phyloP scores from a whole-genome alignment of 2,113 vertebrate genomes.

The Hucho hucho region DNA sequence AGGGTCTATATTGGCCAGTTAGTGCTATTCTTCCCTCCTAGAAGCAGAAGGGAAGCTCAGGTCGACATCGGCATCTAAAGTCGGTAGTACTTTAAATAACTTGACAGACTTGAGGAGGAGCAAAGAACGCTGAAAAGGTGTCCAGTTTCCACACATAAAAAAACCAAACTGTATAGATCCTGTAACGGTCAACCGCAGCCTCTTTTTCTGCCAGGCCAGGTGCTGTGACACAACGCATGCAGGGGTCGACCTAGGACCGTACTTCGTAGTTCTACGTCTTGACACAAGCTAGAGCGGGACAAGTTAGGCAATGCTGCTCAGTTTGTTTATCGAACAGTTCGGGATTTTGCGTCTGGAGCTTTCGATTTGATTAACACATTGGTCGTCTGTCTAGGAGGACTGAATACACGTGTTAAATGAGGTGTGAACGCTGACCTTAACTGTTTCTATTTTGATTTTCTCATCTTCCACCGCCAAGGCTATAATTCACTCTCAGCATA shows the following conservation, averaged over 20 bases:
- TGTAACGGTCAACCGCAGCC: slow-evolving; percentile 73
- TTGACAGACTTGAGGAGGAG: slow-evolving; percentile 59
- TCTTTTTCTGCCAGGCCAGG: slow-evolving; percentile 41
- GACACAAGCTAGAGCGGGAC: slow-evolving; percentile 8
- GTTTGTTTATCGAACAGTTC: background rate
- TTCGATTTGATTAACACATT: background rate
- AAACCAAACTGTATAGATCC: slow-evolving; percentile 81
- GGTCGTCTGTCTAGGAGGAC: background rate
- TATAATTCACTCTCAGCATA: background rate
- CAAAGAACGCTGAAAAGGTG: slow-evolving; percentile 73
- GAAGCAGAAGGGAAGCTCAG: too few species aligned
- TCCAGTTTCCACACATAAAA: slow-evolving; percentile 81
- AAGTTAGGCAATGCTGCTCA: background rate
- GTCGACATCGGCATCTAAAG: too few species aligned
- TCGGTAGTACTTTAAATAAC: background rate
- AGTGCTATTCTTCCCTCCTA: background rate
- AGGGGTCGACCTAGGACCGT: slow-evolving; percentile 1
- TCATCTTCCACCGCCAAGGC: slow-evolving; percentile 5
- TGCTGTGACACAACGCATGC: slow-evolving; percentile 42
- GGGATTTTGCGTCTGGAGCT: slow-evolving; percentile 1
- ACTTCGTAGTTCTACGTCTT: slow-evolving; percentile 6
- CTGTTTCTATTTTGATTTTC: background rate
- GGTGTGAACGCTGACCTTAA: slow-evolving; percentile 15
- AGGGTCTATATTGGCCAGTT: background rate
- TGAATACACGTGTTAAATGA: background rate